Conservation (phyloP, 1,140 invertebrate species). For the Lepidostoma basale region DNA sequence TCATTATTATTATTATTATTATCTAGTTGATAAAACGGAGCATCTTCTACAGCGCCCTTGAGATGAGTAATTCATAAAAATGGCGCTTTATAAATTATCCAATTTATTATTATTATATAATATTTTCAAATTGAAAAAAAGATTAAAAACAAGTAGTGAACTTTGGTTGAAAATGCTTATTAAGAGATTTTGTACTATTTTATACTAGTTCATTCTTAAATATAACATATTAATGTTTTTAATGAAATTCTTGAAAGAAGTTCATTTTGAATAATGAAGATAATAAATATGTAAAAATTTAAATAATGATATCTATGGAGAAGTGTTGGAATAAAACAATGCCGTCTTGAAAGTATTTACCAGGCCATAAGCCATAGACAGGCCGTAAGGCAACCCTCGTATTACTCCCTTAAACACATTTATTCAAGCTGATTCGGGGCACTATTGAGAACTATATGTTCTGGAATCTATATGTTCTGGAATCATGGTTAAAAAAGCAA, state of each 20-base stretch:
- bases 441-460: too few relatives aligned
- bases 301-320: background rate
- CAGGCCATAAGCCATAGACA: too few relatives aligned
- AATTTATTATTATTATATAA: background rate
- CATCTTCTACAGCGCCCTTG: background rate
- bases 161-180: conserved; percentile 45
- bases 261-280: too few relatives aligned
- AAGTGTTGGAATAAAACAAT: background rate
- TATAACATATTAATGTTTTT: background rate
- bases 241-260: too few relatives aligned
- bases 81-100: background rate
- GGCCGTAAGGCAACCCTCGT: background rate
- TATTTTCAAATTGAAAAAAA: conserved; percentile 48
- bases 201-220: conserved; percentile 53
- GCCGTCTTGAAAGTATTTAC: background rate
- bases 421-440: too few relatives aligned
- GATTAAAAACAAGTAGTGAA: conserved; percentile 50
- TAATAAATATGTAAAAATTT: too few relatives aligned
- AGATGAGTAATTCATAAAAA: background rate
- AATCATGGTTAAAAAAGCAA: too few relatives aligned
- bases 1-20: background rate
- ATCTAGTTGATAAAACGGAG: background rate
- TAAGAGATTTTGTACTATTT: conserved; percentile 42
- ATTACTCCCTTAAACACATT: too few relatives aligned
- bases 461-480: too few relatives aligned